Percentiles rank a stretch among this genome's conserved stretches.
Evolutionary conservation across 2,888 invertebrate genomes (phyloP).

Genomic region (Hydroisotoma schaefferi): DNA sequence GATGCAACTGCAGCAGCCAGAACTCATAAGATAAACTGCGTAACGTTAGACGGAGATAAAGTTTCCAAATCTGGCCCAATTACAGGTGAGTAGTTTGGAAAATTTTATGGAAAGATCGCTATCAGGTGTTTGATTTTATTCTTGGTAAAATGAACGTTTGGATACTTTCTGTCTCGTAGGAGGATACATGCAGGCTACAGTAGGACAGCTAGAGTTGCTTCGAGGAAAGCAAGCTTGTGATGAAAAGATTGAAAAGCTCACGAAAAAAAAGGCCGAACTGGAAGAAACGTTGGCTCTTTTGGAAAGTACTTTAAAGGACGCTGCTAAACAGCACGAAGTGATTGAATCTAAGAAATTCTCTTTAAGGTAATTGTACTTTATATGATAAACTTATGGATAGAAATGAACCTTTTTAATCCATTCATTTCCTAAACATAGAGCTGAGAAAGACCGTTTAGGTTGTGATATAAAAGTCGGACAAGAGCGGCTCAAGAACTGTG

Average conservation of each 20-base stretch:
- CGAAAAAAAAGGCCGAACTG: neutral
- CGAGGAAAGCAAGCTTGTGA: constrained; percentile 11
- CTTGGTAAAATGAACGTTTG: neutral
- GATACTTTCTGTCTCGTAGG: constrained; percentile 7
- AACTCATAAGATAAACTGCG: constrained; percentile 55
- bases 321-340: neutral
- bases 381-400: neutral
- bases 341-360: neutral
- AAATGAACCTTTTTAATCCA: neutral
- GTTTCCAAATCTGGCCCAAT: constrained; percentile 32
- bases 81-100: constrained; percentile 50
- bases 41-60: constrained; percentile 56
- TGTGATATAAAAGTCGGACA: constrained; percentile 6
- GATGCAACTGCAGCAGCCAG: constrained; percentile 50
- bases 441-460: neutral
- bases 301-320: neutral
- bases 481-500: constrained; percentile 4
- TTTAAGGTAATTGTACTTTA: neutral
- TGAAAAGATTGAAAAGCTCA: neutral
- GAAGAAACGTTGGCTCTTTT: neutral
- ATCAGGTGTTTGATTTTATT: neutral
- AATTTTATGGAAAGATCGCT: neutral
- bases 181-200: constrained; percentile 10
- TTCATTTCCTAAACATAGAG: neutral
- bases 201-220: constrained; percentile 23